Evolutionary conservation across 2,113 vertebrate species (phyloP).

Genomic region (Podarcis muralis): DNA sequence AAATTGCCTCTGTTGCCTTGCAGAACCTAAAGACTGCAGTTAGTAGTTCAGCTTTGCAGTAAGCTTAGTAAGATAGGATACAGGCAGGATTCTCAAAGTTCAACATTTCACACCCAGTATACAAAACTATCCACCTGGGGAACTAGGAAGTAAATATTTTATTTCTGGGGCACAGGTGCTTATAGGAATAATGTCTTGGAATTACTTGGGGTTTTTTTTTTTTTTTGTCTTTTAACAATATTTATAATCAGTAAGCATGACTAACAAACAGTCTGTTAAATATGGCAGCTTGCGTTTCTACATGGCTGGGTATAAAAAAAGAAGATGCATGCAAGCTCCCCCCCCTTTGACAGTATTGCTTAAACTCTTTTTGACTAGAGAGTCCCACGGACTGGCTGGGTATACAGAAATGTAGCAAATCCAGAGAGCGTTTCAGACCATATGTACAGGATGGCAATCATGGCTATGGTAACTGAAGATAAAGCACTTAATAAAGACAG

Average conservation of each 20-base stretch:
- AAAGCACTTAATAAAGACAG: conserved; percentile 87
- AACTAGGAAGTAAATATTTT: background rate
- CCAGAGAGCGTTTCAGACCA: conserved; percentile 97
- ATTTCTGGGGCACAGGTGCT: background rate
- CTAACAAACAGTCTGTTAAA: background rate
- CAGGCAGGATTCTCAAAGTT: background rate
- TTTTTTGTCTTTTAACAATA: background rate
- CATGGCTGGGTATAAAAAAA: background rate
- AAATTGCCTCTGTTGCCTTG: background rate
- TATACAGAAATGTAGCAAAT: conserved; percentile 86
- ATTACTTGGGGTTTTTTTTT: no score
- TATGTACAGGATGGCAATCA: conserved; percentile 98
- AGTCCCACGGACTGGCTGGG: conserved; percentile 92
- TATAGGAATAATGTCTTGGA: no score
- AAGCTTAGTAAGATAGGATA: background rate
- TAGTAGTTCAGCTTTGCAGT: no score
- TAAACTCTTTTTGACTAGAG: conserved; percentile 68
- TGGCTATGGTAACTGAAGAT: conserved; percentile 91
- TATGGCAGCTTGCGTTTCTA: background rate
- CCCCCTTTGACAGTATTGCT: fast-evolving
- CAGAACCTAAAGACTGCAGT: background rate
- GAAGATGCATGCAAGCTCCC: background rate
- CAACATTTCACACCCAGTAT: background rate
- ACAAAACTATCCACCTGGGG: background rate
- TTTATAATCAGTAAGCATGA: background rate